Conservation (phyloP, 2,797 vertebrate species). For the Clamator glandarius region DNA sequence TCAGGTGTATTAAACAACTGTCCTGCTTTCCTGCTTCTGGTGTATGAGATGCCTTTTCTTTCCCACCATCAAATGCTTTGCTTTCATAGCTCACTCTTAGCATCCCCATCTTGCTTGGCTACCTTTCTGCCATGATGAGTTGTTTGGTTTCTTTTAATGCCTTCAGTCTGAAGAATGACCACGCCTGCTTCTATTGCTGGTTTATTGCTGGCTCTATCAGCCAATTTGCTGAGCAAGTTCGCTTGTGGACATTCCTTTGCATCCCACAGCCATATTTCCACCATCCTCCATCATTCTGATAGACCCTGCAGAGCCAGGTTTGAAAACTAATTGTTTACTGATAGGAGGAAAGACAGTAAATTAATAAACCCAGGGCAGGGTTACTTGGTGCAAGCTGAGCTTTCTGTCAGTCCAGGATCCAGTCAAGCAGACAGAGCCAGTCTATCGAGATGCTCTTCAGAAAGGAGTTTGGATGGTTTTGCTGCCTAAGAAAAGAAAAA, state of each 20-base stretch:
- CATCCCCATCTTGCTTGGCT: not conserved
- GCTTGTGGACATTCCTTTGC: conserved; percentile 18
- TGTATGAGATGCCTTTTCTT: not conserved
- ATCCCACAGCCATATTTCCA: conserved; percentile 6
- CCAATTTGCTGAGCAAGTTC: conserved; percentile 25
- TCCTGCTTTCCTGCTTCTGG: not conserved
- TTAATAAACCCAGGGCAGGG: not conserved
- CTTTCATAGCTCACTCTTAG: not conserved
- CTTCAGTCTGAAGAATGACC: not conserved
- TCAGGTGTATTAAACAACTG: not conserved
- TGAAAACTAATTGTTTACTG: not conserved
- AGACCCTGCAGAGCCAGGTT: not conserved
- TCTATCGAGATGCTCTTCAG: not conserved
- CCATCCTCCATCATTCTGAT: not conserved
- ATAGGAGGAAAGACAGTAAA: not conserved
- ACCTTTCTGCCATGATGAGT: not conserved
- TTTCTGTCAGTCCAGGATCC: not conserved
- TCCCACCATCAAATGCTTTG: not conserved
- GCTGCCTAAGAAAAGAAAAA: not conserved
- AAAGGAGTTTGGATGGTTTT: not conserved
- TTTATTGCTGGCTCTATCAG: conserved; percentile 7
- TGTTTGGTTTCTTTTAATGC: not conserved
- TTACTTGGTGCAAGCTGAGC: not conserved
- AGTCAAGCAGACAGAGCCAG: not conserved
- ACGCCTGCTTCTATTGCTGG: not conserved